A percentile compares a stretch with the other conserved stretches of the same genome.
These are phyloP conservation scores for Drosophila infuscata DNA, from an alignment of 2,888 invertebrate genomes.

Conservation along the genomic window DNA sequence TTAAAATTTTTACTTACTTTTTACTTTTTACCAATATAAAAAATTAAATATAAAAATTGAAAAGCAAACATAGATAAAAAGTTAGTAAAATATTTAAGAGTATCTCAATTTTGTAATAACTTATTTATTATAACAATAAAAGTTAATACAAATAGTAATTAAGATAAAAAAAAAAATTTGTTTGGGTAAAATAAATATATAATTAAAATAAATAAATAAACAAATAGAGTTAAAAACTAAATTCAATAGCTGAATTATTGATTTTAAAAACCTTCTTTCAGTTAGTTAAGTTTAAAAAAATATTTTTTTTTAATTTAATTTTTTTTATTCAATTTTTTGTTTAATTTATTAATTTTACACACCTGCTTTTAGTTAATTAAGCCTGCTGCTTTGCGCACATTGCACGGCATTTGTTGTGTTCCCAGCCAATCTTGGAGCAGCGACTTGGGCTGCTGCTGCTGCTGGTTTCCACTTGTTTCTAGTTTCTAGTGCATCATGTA, in stretches of 20 bases:
- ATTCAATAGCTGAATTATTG: background rate
- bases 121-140: background rate
- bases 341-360: conserved; percentile 5
- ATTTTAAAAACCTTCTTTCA: background rate
- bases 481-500: conserved; percentile 82
- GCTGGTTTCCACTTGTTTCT: background rate
- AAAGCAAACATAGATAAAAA: too few relatives aligned
- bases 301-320: background rate
- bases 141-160: background rate
- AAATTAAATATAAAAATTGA: too few relatives aligned
- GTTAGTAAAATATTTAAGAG: background rate
- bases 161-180: background rate
- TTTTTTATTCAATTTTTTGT: background rate
- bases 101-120: background rate
- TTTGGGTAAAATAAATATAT: too few relatives aligned
- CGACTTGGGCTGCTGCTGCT: background rate
- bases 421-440: conserved; percentile 37
- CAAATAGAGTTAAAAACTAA: background rate
- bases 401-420: conserved; percentile 58
- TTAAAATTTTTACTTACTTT: too few relatives aligned
- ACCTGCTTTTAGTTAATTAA: conserved; percentile 59
- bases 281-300: background rate
- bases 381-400: conserved; percentile 52
- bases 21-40: too few relatives aligned
- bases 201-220: too few relatives aligned